Evolutionary conservation across 2,113 vertebrate genomes (phyloP), one percentile per base, ranked within the genome.

Genomic region (Tympanuchus pallidicinctus): DNA sequence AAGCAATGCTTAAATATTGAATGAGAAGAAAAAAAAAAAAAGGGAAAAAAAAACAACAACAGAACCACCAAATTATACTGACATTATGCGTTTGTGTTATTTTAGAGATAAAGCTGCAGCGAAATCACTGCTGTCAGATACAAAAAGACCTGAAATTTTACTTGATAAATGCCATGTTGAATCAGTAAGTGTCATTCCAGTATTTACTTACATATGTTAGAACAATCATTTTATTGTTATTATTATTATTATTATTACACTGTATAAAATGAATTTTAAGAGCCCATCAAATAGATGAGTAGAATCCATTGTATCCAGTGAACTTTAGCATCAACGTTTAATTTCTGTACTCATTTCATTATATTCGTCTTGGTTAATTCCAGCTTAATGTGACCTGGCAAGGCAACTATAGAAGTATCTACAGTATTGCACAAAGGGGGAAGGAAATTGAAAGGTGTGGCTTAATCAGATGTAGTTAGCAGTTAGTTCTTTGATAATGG

Each of bases 61-160:
- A 52, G 50, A 52, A 16, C 52, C 57, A 89, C 15, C 59, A 84
- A 96, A 96, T 63, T 91, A 93, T 86, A 92, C 48, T 48, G 86
- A 63, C 36, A 5, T 54, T 70, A 11, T 54, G 81, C 77, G 72
- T 43, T 63, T 66, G 60, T 16, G 38, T 60, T 52, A 47, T 34
- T 59, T 94, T 82, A 88, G 32, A 21, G 25, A 42, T 36, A 89
- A 86, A 66, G 25, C 18, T 79, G 36, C 61, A 72, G 47, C 61
- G 88, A 91, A 86, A 60, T 63, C 22, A 11, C 69, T 66, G 45
- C 56, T 89, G 88, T 48, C 10, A 38, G 36, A 27, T 69, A 57
- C 2, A 20, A 66, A 71, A 80, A 89, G 6, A 71, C 13, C 38
- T 75, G 43, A 52, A 48, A 71, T 81, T 86, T 75, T 88, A 17